These are phyloP conservation scores for Sebastes fasciatus DNA, from an alignment of 2,113 vertebrate species.

Conservation along the genomic window DNA sequence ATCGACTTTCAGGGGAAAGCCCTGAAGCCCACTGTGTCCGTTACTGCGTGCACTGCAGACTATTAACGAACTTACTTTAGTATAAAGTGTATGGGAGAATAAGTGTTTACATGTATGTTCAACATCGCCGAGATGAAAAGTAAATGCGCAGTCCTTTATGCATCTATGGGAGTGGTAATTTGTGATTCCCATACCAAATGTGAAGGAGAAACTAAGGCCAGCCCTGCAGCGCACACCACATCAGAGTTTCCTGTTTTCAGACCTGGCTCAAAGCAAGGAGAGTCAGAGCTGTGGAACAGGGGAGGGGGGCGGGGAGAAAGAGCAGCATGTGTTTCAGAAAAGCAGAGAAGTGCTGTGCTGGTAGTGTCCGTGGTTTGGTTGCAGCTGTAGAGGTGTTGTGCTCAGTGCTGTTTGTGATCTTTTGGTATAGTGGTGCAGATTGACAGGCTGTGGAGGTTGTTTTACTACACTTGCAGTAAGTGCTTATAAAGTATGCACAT, in stretches of 20 bases:
- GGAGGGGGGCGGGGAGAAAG: neutral
- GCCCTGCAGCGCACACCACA: too few species aligned
- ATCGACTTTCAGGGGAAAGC: too few species aligned
- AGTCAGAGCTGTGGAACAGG: too few species aligned
- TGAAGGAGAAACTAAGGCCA: too few species aligned
- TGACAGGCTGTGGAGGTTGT: slow-evolving; percentile 18
- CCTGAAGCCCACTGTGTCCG: too few species aligned
- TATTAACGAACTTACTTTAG: neutral
- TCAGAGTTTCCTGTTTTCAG: too few species aligned
- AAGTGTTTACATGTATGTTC: neutral
- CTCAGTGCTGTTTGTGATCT: slow-evolving; percentile 36
- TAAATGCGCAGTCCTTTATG: too few species aligned
- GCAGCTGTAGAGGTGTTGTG: slow-evolving; percentile 19
- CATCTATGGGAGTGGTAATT: too few species aligned
- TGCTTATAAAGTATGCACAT: slow-evolving; percentile 24
- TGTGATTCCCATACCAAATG: too few species aligned
- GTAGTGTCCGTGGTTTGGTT: slow-evolving; percentile 38
- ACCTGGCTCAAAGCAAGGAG: too few species aligned
- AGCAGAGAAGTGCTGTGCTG: neutral
- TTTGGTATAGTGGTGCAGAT: slow-evolving; percentile 8
- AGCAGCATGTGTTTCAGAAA: slow-evolving; percentile 31
- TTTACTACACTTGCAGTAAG: slow-evolving; percentile 10
- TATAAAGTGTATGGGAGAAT: neutral
- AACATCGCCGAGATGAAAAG: too few species aligned
- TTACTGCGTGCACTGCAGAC: neutral